Evolutionary conservation across 2,113 vertebrate species (phyloP).

Genomic region (Salminus brasiliensis): DNA sequence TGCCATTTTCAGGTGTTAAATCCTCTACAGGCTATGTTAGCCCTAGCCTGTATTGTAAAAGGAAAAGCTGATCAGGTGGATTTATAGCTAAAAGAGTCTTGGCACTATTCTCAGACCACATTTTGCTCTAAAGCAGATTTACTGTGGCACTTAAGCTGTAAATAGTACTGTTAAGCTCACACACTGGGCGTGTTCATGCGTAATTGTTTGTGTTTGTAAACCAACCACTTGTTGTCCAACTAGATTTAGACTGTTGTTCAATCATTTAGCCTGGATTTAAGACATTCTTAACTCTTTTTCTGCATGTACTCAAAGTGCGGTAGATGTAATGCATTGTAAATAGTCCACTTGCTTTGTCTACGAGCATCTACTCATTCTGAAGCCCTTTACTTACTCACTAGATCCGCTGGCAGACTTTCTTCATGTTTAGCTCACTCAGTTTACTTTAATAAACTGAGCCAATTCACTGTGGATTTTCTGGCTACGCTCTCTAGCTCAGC

Average conservation of each 20-base stretch:
- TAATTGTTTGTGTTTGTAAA: constrained; percentile 1
- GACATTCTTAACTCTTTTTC: too few relatives aligned
- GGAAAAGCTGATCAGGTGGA: background rate
- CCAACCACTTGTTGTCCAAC: background rate
- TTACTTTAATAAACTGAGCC: background rate
- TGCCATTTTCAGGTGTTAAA: background rate
- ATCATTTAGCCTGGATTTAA: background rate
- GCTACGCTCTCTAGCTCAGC: background rate
- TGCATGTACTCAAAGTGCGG: background rate
- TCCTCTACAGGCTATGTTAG: background rate
- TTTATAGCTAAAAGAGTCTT: constrained; percentile 1
- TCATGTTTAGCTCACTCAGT: background rate
- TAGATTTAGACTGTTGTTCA: background rate
- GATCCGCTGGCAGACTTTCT: background rate
- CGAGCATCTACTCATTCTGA: background rate
- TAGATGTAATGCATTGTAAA: too few relatives aligned
- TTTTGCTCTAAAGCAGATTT: background rate
- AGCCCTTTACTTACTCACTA: background rate
- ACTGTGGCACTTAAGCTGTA: background rate
- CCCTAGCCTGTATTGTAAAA: background rate
- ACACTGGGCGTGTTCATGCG: background rate
- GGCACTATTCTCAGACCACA: background rate
- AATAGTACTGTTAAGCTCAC: background rate
- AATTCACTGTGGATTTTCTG: background rate
- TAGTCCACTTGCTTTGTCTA: too few relatives aligned